phyloP scores from a whole-genome alignment of 2,888 invertebrate genomes.

The Pristionchus japonicus region DNA sequence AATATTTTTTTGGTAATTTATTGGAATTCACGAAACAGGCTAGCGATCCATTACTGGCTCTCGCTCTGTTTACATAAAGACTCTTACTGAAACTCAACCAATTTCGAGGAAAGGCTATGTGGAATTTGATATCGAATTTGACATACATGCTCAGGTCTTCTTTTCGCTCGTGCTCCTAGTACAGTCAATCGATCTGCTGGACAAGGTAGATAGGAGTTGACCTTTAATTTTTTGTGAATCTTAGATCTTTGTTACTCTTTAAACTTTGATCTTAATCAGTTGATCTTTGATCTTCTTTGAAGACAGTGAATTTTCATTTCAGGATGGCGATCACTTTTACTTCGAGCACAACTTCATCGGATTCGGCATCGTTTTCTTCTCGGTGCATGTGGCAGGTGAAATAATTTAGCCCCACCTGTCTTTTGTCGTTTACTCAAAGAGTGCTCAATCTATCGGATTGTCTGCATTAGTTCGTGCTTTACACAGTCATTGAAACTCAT shows the following conservation, averaged over 20 bases:
- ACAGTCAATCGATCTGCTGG: background rate
- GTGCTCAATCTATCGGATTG: no score
- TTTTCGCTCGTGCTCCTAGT: background rate
- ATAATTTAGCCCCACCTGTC: no score
- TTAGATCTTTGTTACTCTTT: no score
- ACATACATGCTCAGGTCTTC: background rate
- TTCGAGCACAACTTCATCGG: constrained; percentile 16
- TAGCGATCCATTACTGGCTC: background rate
- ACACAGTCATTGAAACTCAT: background rate
- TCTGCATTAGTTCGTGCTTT: background rate
- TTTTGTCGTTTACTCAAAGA: no score
- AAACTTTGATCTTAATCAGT: no score
- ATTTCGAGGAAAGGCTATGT: background rate
- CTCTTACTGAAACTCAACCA: no score
- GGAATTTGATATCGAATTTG: background rate
- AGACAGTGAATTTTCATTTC: background rate
- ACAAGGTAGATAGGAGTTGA: background rate
- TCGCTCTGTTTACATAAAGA: no score
- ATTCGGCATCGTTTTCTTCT: background rate
- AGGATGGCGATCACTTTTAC: constrained; percentile 19
- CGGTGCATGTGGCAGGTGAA: background rate
- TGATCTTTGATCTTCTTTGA: background rate
- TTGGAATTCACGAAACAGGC: background rate
- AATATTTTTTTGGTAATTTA: background rate
- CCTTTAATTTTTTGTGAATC: background rate